phyloP scores from a whole-genome alignment of 1,140 invertebrate genomes.

The Tetramorium alpestre region DNA sequence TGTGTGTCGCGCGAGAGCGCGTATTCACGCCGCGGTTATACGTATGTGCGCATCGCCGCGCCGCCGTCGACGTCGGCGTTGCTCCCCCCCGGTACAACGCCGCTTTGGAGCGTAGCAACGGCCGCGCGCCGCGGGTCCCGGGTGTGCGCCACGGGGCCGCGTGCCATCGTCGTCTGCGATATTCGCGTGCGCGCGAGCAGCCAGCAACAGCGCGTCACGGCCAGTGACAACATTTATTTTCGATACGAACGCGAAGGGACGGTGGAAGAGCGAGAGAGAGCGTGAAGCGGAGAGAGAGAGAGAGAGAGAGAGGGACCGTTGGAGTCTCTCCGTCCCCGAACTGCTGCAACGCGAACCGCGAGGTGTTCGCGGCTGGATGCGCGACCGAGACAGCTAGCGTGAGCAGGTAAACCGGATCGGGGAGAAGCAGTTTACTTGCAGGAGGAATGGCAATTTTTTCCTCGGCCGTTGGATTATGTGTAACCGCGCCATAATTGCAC shows the following conservation, averaged over 20 bases:
- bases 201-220: conserved; percentile 15
- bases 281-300: not conserved
- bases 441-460: conserved; percentile 62
- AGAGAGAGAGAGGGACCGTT: not conserved
- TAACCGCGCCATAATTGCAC: conserved; percentile 64
- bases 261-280: conserved; percentile 12
- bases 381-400: not conserved
- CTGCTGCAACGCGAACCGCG: not conserved
- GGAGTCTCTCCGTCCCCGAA: not conserved
- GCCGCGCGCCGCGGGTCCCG: conserved; percentile 16
- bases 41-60: conserved; percentile 53
- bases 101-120: conserved; percentile 56
- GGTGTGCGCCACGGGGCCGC: conserved; percentile 24
- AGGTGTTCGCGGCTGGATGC: not conserved
- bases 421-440: conserved; percentile 1
- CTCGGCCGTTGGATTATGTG: conserved; percentile 42
- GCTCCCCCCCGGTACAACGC: conserved; percentile 29
- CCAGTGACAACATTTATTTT: conserved; percentile 59
- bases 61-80: conserved; percentile 65
- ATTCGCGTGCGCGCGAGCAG: conserved; percentile 27
- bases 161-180: conserved; percentile 37
- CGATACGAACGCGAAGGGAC: conserved; percentile 35
- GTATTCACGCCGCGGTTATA: conserved; percentile 37
- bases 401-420: conserved; percentile 43
- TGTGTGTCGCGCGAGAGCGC: conserved; percentile 3